Percentiles rank a stretch among this genome's conserved stretches.
phyloP scores from a whole-genome alignment of 2,797 vertebrate genomes.

The Heteromormyrus szaboi region DNA sequence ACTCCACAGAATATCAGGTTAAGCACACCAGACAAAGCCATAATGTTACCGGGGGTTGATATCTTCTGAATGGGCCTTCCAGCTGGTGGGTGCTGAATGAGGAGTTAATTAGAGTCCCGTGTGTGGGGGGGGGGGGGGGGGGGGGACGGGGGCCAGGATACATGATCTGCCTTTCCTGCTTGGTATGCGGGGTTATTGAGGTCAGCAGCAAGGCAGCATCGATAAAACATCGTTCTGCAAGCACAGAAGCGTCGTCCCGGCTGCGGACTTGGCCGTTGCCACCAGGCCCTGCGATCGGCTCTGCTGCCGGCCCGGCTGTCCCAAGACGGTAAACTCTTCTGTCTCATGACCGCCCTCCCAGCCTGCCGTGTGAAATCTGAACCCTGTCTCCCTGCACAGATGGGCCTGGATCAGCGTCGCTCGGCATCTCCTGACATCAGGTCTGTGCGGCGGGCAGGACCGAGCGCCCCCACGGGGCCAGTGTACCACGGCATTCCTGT shows the following conservation, averaged over 20 bases:
- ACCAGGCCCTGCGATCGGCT: neutral
- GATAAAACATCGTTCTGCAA: neutral
- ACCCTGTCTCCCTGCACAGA: constrained; percentile 7
- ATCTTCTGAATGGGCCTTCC: neutral
- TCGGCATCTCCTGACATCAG: neutral
- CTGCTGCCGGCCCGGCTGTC: neutral
- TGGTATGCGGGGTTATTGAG: neutral
- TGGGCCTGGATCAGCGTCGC: constrained; percentile 9
- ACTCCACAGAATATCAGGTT: neutral
- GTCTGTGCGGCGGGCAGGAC: too few relatives aligned
- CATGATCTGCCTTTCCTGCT: neutral
- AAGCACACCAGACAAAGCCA: neutral
- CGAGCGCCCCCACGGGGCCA: neutral
- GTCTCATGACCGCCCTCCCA: neutral
- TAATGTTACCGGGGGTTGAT: neutral
- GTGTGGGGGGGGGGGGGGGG: neutral
- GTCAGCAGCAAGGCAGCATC: neutral
- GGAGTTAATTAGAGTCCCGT: neutral
- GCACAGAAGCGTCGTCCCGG: neutral
- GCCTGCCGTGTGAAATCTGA: constrained; percentile 23
- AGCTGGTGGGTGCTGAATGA: neutral
- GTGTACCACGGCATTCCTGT: too few relatives aligned
- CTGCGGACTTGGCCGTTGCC: neutral
- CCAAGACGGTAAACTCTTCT: neutral
- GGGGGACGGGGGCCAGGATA: too few relatives aligned